Evolutionary conservation across 2,888 invertebrate genomes (phyloP).

Genomic region (Yponomeuta sedellus): DNA sequence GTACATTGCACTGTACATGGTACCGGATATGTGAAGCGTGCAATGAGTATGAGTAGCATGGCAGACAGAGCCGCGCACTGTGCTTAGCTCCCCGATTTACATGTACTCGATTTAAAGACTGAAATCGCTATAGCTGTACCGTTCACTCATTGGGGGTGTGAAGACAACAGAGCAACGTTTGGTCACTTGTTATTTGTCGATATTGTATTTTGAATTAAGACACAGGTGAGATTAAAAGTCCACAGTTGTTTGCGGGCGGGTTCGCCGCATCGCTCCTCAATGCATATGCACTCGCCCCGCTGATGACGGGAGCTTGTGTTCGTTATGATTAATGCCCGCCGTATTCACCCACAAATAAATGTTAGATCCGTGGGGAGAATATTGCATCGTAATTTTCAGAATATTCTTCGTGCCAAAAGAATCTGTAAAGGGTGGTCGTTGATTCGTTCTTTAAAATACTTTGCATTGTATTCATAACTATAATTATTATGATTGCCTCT

Average conservation of each 20-base stretch:
- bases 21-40: neutral
- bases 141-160: constrained; percentile 13
- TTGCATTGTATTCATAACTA: neutral
- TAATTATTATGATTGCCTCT: no score
- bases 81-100: neutral
- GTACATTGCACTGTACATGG: neutral
- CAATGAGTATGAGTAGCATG: neutral
- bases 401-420: constrained; percentile 45
- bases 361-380: constrained; percentile 33
- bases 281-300: constrained; percentile 50
- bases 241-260: constrained; percentile 57
- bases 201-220: constrained; percentile 11
- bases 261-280: constrained; percentile 37
- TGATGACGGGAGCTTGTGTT: constrained; percentile 36
- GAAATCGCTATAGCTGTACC: neutral
- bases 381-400: constrained; percentile 51
- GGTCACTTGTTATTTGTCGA: neutral
- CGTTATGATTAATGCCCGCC: constrained; percentile 59
- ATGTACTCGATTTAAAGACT: neutral
- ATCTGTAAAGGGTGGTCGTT: constrained; percentile 31
- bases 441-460: neutral
- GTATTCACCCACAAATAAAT: constrained; percentile 53
- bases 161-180: constrained; percentile 19
- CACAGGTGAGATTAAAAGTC: constrained; percentile 67
- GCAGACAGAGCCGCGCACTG: neutral